Evolutionary conservation across 2,888 invertebrate genomes (phyloP), one percentile per base, ranked within the genome.

Genomic region (Drosophila paranaensis): DNA sequence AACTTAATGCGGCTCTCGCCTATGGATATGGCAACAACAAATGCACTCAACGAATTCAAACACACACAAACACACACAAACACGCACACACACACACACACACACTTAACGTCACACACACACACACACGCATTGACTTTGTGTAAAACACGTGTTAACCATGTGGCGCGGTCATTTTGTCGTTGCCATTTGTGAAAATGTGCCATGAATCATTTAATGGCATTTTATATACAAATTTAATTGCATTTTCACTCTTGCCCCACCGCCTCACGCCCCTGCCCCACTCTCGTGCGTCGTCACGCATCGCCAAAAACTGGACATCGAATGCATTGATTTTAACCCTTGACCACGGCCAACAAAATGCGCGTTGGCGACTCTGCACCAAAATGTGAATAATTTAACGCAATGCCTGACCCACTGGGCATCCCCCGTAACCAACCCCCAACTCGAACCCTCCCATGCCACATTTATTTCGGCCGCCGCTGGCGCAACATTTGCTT

Each of bases 321-420:
- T 46, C 75, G 61, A 62, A 60, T 50, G 75, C 79, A 79, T 79
- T 79, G 79, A 79, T 79, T 79, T 77, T 71, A 60, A 64, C 66
- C 66, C 73, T 76, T 79, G 77, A 71, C 79, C 64, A 66, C 60
- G 67, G 64, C 66, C 79, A 69, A 76, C 73, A 79, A 62, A 81
- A 81, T 84, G 68, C 57, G 70, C 71, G 61, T 48, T 53, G 62
- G 54, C 51, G 46, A 43, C 67, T 66, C 77, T 88, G 87, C 81
- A 79, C 76, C 84, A 90, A 89, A 78, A 79, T 86, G 82, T 90
- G 82, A 89, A 90, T 89, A 90, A 88, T 91, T 90, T 82, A 90
- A 91, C 81, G 74, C 80, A 76, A 79, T 75, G 68, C 61, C 61
- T n/a, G 37, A 0, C 4, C 37, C 37, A 37, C 9, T 13, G 13